Evolutionary conservation across 2,113 vertebrate species (phyloP).

Genomic region (Chamaea fasciata): DNA sequence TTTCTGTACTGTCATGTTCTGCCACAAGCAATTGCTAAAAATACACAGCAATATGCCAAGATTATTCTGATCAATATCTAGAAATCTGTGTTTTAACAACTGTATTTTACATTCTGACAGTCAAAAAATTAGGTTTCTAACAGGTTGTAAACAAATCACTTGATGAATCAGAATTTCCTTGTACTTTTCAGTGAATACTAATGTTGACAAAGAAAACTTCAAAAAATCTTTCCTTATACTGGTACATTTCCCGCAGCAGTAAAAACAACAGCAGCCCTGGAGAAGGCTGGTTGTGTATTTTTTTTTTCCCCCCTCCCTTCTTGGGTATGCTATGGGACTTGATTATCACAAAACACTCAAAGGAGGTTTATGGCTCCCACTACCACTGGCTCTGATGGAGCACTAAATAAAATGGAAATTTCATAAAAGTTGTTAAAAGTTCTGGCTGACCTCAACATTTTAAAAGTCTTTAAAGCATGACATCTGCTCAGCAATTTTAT

Average conservation of each 20-base stretch:
- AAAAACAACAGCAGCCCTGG: background rate
- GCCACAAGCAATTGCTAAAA: constrained; percentile 7
- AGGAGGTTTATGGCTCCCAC: background rate
- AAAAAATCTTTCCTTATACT: background rate
- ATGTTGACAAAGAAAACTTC: background rate
- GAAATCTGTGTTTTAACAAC: background rate
- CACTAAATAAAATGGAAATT: background rate
- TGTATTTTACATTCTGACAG: background rate
- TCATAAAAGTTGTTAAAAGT: background rate
- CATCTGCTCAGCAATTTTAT: background rate
- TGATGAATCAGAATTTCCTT: background rate
- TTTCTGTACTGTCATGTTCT: background rate
- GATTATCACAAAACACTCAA: background rate
- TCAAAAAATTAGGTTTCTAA: background rate
- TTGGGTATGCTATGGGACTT: background rate
- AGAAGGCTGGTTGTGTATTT: background rate
- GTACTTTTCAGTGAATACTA: background rate
- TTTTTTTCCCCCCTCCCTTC: rapidly evolving
- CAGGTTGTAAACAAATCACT: background rate
- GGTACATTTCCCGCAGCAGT: background rate
- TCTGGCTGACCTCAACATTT: background rate
- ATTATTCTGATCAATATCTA: background rate
- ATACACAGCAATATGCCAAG: background rate
- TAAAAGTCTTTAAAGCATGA: background rate
- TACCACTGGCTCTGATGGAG: background rate